These are phyloP conservation scores for Drosophila lini DNA, from an alignment of 1,140 invertebrate species.

Conservation along the genomic window DNA sequence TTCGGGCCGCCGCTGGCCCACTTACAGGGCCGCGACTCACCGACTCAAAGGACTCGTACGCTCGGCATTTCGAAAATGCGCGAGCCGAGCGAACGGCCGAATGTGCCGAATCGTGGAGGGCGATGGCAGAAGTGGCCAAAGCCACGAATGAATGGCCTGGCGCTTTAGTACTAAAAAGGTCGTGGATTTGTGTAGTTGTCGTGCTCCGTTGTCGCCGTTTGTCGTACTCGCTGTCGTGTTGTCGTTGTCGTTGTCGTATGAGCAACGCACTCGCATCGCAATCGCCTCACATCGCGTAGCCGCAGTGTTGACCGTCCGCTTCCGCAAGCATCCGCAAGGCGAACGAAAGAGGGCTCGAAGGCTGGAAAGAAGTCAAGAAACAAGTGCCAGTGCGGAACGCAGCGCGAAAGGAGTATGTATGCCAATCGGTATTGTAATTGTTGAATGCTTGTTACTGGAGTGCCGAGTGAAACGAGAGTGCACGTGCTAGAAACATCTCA, in stretches of 20 bases:
- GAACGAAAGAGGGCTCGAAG: constrained; percentile 14
- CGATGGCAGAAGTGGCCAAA: constrained; percentile 48
- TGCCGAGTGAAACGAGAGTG: constrained; percentile 27
- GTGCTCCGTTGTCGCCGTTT: constrained; percentile 50
- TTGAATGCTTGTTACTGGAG: constrained; percentile 27
- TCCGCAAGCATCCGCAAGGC: constrained; percentile 15
- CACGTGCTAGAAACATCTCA: constrained; percentile 47
- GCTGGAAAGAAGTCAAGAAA: constrained; percentile 26
- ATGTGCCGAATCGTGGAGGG: constrained; percentile 27
- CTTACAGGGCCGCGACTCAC: constrained; percentile 26
- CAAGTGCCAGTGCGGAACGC: constrained; percentile 21
- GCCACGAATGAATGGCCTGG: constrained; percentile 73
- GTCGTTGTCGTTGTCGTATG: constrained; percentile 26
- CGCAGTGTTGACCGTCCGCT: constrained; percentile 45
- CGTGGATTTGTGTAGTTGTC: constrained; percentile 83
- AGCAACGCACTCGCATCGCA: constrained; percentile 22
- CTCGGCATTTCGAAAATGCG: constrained; percentile 58
- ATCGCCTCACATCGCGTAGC: constrained; percentile 32
- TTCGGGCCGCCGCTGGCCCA: constrained; percentile 29
- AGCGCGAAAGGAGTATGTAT: constrained; percentile 3
- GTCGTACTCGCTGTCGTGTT: constrained; percentile 23
- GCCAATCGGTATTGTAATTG: constrained; percentile 24
- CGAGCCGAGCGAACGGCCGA: constrained; percentile 34
- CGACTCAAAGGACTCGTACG: constrained; percentile 13
- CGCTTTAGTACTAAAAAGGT: constrained; percentile 83